Conservation (phyloP, 2,113 vertebrate species). For the Laticauda colubrina region DNA sequence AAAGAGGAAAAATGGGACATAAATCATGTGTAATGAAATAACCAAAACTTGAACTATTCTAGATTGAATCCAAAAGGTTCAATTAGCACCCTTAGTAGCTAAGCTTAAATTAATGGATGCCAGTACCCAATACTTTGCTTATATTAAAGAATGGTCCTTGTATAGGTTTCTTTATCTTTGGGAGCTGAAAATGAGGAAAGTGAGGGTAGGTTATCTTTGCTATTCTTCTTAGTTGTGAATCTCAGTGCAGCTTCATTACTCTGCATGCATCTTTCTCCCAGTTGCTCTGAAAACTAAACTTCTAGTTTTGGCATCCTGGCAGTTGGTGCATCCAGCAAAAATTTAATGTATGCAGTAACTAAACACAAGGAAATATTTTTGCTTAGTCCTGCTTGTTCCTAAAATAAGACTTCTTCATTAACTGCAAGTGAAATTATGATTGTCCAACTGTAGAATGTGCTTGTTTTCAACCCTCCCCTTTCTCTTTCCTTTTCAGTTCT, state of each 20-base stretch:
- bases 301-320: not conserved
- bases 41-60: slow-evolving; percentile 37
- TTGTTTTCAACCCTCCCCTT: slow-evolving; percentile 11
- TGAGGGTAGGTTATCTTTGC: not conserved
- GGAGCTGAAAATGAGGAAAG: not conserved
- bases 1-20: not conserved
- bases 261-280: not conserved
- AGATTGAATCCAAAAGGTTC: slow-evolving; percentile 11
- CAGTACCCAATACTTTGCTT: not conserved
- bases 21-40: not conserved
- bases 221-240: not conserved
- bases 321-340: not conserved
- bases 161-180: not conserved
- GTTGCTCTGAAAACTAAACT: slow-evolving; percentile 32
- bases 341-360: slow-evolving; percentile 7
- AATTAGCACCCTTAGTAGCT: not conserved
- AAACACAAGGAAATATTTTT: slow-evolving; percentile 32
- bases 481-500: slow-evolving; percentile 76
- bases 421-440: slow-evolving; percentile 20
- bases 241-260: not conserved
- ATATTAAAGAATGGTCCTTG: not conserved
- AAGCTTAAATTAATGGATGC: not conserved
- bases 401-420: not conserved
- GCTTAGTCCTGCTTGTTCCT: slow-evolving; percentile 31
- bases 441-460: not conserved